A percentile compares a stretch with the other conserved stretches of the same genome.
Evolutionary conservation across 2,113 vertebrate genomes (phyloP).

Genomic region (Alethe diademata): DNA sequence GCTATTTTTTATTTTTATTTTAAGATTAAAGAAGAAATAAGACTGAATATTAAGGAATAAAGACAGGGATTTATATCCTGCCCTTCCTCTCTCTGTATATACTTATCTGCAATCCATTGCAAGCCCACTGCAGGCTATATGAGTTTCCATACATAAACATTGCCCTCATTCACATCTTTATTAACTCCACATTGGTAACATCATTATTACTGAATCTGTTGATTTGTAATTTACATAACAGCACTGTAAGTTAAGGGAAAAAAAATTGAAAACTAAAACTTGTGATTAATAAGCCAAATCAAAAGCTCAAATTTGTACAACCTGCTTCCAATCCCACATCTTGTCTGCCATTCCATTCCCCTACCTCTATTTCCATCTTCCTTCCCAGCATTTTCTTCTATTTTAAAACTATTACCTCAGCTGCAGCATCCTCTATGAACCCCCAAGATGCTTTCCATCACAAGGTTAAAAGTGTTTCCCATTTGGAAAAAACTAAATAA

Average conservation of each 20-base stretch:
- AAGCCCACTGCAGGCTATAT: background rate
- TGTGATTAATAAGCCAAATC: background rate
- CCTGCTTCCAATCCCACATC: background rate
- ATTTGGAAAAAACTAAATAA: background rate
- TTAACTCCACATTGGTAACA: background rate
- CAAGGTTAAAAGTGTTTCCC: background rate
- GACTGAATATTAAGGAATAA: background rate
- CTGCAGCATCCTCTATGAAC: background rate
- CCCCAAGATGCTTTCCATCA: background rate
- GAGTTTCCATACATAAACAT: background rate
- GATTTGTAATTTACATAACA: background rate
- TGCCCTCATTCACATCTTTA: background rate
- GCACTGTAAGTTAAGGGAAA: background rate
- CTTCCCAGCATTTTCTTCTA: background rate
- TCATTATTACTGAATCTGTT: background rate
- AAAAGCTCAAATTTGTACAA: background rate
- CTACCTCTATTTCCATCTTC: background rate
- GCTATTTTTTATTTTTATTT: background rate
- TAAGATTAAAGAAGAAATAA: background rate
- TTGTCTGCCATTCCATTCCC: background rate
- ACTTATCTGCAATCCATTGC: background rate
- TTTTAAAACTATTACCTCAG: background rate
- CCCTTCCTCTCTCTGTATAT: background rate
- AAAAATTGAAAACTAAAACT: background rate
- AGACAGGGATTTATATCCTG: background rate